These are phyloP conservation scores for Syrmaticus mikado DNA, from an alignment of 2,113 vertebrate species.

Conservation along the genomic window DNA sequence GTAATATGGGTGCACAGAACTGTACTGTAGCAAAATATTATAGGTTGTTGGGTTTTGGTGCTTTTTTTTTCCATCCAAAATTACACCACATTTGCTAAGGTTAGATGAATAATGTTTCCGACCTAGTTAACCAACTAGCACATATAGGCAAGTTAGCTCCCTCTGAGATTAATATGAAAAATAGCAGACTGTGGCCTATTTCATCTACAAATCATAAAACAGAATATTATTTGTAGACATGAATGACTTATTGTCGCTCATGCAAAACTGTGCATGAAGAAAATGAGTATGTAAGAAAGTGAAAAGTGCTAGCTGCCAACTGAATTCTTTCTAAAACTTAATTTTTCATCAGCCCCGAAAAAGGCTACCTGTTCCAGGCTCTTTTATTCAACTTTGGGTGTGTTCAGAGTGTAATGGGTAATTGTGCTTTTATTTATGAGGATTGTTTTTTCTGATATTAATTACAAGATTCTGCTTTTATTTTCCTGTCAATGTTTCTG, in stretches of 20 bases:
- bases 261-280: neutral
- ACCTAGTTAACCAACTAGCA: neutral
- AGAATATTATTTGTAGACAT: neutral
- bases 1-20: neutral
- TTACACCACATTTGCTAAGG: neutral
- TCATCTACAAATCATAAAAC: neutral
- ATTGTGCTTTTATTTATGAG: neutral
- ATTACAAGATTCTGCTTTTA: neutral
- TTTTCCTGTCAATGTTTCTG: neutral
- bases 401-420: neutral
- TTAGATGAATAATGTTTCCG: conserved; percentile 41
- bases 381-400: neutral
- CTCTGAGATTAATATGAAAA: neutral
- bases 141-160: neutral
- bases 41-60: neutral
- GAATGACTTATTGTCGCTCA: neutral
- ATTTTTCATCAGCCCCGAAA: neutral
- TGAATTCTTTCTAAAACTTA: neutral
- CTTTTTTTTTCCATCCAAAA: conserved; percentile 1
- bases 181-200: neutral
- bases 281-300: neutral
- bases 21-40: neutral
- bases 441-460: neutral
- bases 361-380: neutral
- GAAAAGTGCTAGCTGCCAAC: neutral